Evolutionary conservation across 2,888 invertebrate genomes (phyloP), one percentile per base, ranked within the genome.

Genomic region (Xylota sylvarum): DNA sequence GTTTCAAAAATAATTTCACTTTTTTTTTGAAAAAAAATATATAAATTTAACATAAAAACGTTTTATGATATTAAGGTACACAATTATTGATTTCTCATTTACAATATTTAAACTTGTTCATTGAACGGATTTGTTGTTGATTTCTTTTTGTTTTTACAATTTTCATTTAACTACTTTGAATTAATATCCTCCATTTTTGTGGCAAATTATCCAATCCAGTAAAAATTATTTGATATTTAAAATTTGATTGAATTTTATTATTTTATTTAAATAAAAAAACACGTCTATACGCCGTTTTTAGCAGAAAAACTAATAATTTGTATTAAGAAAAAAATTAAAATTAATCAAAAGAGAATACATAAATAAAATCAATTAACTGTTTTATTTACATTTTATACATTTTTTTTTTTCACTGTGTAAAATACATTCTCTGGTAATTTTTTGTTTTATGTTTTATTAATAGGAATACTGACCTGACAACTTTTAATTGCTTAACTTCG

Each of bases 371-470:
- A 32, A 70, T 56, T 60, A 67, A 69, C n/a, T 32, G 2, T 27
- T 73, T 80, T 85, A 85, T 85, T 85, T 85, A 85, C 85, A 85
- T 46, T 85, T 85, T 85, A 70, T 85, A 85, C 85, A 85, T 80
- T 32, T 74, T 69, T 62, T n/a, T n/a, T n/a, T n/a, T n/a, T n/a
- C n/a, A 19, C 32, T 65, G 65, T 65, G 69, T 80, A 81, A 79
- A 80, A 65, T 76, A 76, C 48, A 64, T 76, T 46, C 27, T 80
- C 56, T 69, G 62, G 37, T 58, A 67, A 55, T 46, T 48, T 37
- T 37, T 37, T 6, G 2, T 58, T 12, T 17, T 40, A 12, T 69
- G 52, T 64, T 69, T 27, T 30, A 35, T 55, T n/a, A 27, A 46
- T 62, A 43, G 17, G 35, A 55, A 12, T 77, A 69, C 82, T 86